Evolutionary conservation across 2,797 vertebrate species (phyloP).

Genomic region (Aythya fuligula): DNA sequence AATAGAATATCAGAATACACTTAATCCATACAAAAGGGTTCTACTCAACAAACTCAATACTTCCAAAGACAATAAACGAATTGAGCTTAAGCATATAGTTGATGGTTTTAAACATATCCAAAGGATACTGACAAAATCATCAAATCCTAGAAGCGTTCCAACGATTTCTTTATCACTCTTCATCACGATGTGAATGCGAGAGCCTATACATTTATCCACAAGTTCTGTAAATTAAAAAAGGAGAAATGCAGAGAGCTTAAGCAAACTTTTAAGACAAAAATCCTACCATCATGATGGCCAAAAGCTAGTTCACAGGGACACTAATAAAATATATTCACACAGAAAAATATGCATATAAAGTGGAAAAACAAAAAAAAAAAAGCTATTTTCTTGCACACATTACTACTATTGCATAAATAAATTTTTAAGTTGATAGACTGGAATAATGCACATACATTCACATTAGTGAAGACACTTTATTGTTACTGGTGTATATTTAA

Average conservation of each 20-base stretch:
- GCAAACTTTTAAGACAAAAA: background rate
- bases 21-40: background rate
- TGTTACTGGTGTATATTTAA: no score
- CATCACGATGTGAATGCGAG: slow-evolving; percentile 93
- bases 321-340: background rate
- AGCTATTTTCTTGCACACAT: background rate
- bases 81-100: rapidly evolving
- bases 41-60: background rate
- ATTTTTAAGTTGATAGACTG: background rate
- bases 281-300: no score
- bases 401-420: background rate
- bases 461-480: no score
- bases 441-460: no score
- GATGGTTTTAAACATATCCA: background rate
- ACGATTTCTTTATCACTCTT: slow-evolving; percentile 93
- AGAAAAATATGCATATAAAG: background rate
- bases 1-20: background rate
- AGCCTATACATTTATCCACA: slow-evolving; percentile 93
- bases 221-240: slow-evolving; percentile 79
- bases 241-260: no score
- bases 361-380: no score
- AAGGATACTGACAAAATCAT: slow-evolving; percentile 99
- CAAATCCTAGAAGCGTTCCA: slow-evolving; percentile 90
- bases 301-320: background rate
- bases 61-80: background rate